phyloP scores from a whole-genome alignment of 2,797 vertebrate genomes.

The Siniperca obscura region DNA sequence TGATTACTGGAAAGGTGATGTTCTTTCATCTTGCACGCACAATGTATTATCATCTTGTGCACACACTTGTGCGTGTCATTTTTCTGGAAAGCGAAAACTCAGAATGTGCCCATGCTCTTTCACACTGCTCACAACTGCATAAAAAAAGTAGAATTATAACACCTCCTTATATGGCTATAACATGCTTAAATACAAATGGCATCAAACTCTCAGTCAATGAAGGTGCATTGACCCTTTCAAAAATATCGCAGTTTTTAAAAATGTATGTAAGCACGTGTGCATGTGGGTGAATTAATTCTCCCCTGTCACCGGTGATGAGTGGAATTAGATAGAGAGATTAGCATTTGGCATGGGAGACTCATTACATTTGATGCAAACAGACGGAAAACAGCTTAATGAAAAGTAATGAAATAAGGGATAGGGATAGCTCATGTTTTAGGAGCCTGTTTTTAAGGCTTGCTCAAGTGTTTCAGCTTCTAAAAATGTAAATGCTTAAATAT shows the following conservation, averaged over 20 bases:
- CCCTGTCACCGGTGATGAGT: constrained; percentile 26
- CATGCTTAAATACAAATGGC: background rate
- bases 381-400: constrained; percentile 37
- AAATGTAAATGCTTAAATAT: background rate
- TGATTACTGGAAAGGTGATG: background rate
- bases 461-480: background rate
- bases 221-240: background rate
- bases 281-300: constrained; percentile 29
- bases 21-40: background rate
- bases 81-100: background rate
- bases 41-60: background rate
- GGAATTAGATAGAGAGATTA: constrained; percentile 67
- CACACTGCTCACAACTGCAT: background rate
- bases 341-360: constrained; percentile 52
- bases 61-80: too few species aligned
- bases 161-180: background rate
- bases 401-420: background rate
- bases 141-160: background rate
- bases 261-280: background rate
- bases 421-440: background rate
- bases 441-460: background rate
- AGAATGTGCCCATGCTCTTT: background rate
- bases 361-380: constrained; percentile 58
- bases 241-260: background rate
- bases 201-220: background rate